Conservation (phyloP, 2,888 invertebrate species). For the Lucinisca nassula region DNA sequence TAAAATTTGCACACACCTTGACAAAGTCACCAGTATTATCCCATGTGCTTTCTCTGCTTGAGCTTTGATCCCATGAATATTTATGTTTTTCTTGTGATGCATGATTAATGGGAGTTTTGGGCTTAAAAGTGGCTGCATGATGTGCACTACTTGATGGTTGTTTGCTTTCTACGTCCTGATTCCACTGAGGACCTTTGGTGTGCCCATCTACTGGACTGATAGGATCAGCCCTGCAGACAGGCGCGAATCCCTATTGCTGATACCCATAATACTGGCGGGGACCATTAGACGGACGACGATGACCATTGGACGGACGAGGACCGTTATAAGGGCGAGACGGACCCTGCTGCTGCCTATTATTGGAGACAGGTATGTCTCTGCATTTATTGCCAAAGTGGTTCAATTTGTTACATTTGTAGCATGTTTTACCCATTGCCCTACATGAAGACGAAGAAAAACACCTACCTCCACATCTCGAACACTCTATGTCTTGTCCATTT, state of each 20-base stretch:
- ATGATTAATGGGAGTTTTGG: neutral
- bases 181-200: neutral
- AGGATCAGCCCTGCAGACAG: too few species aligned
- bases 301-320: neutral
- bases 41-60: too few species aligned
- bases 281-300: too few species aligned
- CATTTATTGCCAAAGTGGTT: conserved; percentile 31
- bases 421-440: conserved; percentile 27
- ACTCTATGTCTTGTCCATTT: neutral
- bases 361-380: too few species aligned
- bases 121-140: neutral
- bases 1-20: conserved; percentile 20
- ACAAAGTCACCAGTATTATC: too few species aligned
- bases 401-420: conserved; percentile 25
- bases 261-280: neutral
- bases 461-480: conserved; percentile 25
- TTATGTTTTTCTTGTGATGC: neutral
- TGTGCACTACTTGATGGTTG: neutral
- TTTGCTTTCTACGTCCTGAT: neutral
- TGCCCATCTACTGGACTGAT: conserved; percentile 26
- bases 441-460: conserved; percentile 2
- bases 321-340: neutral
- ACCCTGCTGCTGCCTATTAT: too few species aligned
- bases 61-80: neutral
- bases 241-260: too few species aligned